Evolutionary conservation across 2,888 invertebrate species (phyloP), one percentile per base, ranked within the genome.

Genomic region (Torymus auratus): DNA sequence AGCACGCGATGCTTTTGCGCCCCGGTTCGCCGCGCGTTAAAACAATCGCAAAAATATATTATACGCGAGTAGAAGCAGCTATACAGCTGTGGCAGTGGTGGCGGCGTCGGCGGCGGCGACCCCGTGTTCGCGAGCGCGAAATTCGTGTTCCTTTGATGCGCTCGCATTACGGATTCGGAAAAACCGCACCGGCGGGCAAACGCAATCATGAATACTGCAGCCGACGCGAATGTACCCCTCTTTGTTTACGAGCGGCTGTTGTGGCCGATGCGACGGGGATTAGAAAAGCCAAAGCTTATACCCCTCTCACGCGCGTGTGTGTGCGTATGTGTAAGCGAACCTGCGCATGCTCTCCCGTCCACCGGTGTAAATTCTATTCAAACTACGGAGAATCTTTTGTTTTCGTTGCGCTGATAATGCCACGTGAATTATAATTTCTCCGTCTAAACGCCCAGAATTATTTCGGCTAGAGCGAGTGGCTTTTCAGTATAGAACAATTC

Each of bases 201-300:
- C 60, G 69, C 70, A 70, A 80, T 75, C 74, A 60, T 70, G 80
- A 75, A 80, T 80, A 75, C 70, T 75, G 65, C 62, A 50, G 12
- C 69, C 15, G 65, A 65, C 64, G 60, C 74, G 52, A 70, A 74
- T 70, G 65, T 20, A 72, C 20, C 58, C 55, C 64, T 23, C 61
- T 75, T 80, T 80, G 68, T 80, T 80, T 80, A 80, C 72, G 76
- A 76, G 80, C 23, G 50, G 62, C 61, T 72, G 71, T 76, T 80
- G 80, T 20, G 67, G 76, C 71, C 75, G 61, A 75, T 71, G 69
- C 60, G 15, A 61, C 67, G 75, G 55, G 72, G 67, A 80, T 80
- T 80, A 76, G 76, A 72, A 76, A 71, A 76, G 67, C 76, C 53
- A 56, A 71, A 15, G 71, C 67, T 76, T 61, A 41, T 70, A 17